Conservation (phyloP, 2,797 vertebrate genomes). For the Paedocypris micromegethes region DNA sequence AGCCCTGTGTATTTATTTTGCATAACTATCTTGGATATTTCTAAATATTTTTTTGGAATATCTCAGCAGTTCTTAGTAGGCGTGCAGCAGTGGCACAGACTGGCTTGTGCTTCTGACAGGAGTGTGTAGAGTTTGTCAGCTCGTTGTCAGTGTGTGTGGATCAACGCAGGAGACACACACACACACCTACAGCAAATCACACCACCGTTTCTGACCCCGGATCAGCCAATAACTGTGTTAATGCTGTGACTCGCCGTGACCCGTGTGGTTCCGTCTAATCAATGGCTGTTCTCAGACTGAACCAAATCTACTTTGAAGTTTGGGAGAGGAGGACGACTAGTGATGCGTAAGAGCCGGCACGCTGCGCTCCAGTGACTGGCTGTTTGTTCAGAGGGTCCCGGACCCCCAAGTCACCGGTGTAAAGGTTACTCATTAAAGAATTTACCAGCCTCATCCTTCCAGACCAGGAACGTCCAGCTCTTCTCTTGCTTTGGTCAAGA, state of each 20-base stretch:
- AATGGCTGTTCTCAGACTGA: slow-evolving; percentile 63
- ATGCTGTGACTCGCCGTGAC: slow-evolving; percentile 54
- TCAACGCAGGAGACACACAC: slow-evolving; percentile 25
- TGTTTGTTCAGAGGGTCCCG: slow-evolving; percentile 30
- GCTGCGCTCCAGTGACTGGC: slow-evolving; percentile 48
- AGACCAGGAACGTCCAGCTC: too few relatives aligned
- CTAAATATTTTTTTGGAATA: too few relatives aligned
- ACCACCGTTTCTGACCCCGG: slow-evolving; percentile 45
- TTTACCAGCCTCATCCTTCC: background rate
- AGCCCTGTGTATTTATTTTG: too few relatives aligned
- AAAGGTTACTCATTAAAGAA: slow-evolving; percentile 22
- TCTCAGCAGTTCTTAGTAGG: too few relatives aligned
- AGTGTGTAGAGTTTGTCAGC: slow-evolving; percentile 40
- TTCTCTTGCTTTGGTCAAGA: too few relatives aligned
- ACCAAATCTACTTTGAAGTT: slow-evolving; percentile 63
- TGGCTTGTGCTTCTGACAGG: slow-evolving; percentile 37
- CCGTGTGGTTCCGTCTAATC: slow-evolving; percentile 55
- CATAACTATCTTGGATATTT: too few relatives aligned
- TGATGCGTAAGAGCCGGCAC: slow-evolving; percentile 43
- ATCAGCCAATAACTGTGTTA: slow-evolving; percentile 48
- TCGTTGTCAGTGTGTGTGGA: slow-evolving; percentile 43
- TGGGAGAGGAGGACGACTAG: slow-evolving; percentile 35
- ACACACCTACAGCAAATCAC: slow-evolving; percentile 36
- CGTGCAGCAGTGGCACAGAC: too few relatives aligned
- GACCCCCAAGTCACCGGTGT: slow-evolving; percentile 1